Percentiles rank a stretch among this genome's conserved stretches.
phyloP scores from a whole-genome alignment of 2,888 invertebrate genomes.

The Eupsilia transversa region DNA sequence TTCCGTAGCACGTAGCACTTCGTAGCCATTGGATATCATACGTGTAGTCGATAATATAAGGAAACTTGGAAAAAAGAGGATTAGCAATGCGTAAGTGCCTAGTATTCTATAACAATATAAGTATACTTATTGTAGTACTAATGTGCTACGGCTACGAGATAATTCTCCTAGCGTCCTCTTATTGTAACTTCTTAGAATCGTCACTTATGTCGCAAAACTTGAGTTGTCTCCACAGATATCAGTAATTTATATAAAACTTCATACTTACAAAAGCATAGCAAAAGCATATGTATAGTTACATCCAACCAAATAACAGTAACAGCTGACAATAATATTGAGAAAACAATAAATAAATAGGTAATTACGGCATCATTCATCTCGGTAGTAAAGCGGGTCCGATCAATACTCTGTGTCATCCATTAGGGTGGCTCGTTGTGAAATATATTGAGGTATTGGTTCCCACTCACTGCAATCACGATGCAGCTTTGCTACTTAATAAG shows the following conservation, averaged over 20 bases:
- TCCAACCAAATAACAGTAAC: conserved; percentile 24
- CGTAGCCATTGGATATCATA: neutral
- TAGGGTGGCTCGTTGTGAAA: conserved; percentile 40
- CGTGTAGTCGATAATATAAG: neutral
- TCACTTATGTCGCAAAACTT: neutral
- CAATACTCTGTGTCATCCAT: conserved; percentile 46
- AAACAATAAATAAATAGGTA: conserved; percentile 56
- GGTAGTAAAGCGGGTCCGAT: conserved; percentile 47
- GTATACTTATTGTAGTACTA: neutral
- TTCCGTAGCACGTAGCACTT: conserved; percentile 28
- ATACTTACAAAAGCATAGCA: neutral
- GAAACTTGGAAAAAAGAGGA: neutral
- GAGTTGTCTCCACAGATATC: neutral
- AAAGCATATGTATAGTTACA: neutral
- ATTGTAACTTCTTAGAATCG: neutral
- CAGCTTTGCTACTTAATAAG: conserved; percentile 25
- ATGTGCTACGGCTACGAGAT: neutral
- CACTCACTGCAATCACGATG: conserved; percentile 20
- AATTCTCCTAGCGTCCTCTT: neutral
- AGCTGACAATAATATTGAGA: conserved; percentile 45
- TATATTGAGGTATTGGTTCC: conserved; percentile 44
- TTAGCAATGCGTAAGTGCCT: neutral
- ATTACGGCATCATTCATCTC: conserved; percentile 41
- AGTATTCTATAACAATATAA: neutral
- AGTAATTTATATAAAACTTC: neutral